Evolutionary conservation across 2,888 invertebrate genomes (phyloP), one percentile per base, ranked within the genome.

Genomic region (Petrolisthes cinctipes): DNA sequence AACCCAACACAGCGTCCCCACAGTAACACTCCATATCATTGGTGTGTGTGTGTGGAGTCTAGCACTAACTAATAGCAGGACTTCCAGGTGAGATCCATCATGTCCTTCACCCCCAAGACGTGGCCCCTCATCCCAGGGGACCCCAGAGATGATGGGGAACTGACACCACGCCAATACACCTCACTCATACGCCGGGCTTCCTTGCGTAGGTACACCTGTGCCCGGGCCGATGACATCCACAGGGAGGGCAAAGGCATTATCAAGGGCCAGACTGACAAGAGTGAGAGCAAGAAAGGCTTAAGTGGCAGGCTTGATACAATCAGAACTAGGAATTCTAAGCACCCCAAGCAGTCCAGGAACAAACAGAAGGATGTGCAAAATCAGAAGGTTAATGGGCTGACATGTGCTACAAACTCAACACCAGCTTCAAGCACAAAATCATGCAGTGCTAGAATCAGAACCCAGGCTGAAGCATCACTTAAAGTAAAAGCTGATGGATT

Each of bases 161-260:
- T 89, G 11, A 82, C 86, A 37, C 85, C 84, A 20, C 84, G 82
- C 57, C 89, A 89, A 61, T 89, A 89, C 71, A 86, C 86, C 37
- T 82, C 83, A 76, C 86, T 86, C 54, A 86, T 89, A 71, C 86
- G 86, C 84, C 89, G 86, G 17, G 89, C 89, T 68, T 89, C 85
- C 66, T 86, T 87, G 61, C 82, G 85, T 73, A 75, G 61, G 73
- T 85, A 89, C 86, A 75, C 57, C 71, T 85, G 73, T 51, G 51
- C 86, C 20, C 84, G 78, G 81, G 51, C 75, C 20, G 73, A 66
- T 68, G 57, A 68, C 61, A 78, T 68, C 83, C 78, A 66, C n/a
- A 57, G 54, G 54, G 87, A 57, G 53, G 23, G 75, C 23, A 23
- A 37, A 68, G 75, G 17, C 57, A 53, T 56, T 56, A 37, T 14